Percentiles rank a stretch among this genome's conserved stretches.
Evolutionary conservation across 2,888 invertebrate species (phyloP).

Genomic region (Tenodera sinensis): DNA sequence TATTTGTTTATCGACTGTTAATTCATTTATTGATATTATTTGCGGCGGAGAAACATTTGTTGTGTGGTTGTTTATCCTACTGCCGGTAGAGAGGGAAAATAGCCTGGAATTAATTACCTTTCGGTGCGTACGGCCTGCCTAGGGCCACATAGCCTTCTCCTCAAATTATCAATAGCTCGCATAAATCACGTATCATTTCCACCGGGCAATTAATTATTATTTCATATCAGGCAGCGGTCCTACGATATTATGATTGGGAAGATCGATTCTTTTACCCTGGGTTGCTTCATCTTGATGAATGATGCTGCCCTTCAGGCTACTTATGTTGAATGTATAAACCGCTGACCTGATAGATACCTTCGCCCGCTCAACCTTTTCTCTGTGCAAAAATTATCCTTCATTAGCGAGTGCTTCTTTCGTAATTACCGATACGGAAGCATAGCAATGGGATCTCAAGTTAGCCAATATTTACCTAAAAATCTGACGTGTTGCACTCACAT

Average conservation of each 20-base stretch:
- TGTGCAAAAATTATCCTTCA: too few relatives aligned
- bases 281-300: neutral
- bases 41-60: neutral
- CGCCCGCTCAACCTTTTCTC: too few relatives aligned
- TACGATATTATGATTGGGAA: neutral
- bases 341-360: neutral
- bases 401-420: too few relatives aligned
- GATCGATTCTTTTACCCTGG: neutral
- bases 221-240: neutral
- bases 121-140: neutral
- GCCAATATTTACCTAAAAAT: too few relatives aligned
- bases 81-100: neutral
- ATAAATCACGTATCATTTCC: constrained; percentile 9
- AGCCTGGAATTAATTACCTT: constrained; percentile 11
- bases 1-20: neutral
- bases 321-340: neutral
- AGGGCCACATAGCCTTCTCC: neutral
- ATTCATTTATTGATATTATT: neutral
- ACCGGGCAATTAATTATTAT: constrained; percentile 8
- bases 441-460: too few relatives aligned
- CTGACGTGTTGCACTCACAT: too few relatives aligned
- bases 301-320: neutral
- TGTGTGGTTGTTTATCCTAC: neutral
- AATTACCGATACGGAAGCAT: too few relatives aligned
- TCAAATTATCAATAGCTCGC: constrained; percentile 9